Conservation (phyloP, 1,140 invertebrate species). For the Drosophila nannoptera region DNA sequence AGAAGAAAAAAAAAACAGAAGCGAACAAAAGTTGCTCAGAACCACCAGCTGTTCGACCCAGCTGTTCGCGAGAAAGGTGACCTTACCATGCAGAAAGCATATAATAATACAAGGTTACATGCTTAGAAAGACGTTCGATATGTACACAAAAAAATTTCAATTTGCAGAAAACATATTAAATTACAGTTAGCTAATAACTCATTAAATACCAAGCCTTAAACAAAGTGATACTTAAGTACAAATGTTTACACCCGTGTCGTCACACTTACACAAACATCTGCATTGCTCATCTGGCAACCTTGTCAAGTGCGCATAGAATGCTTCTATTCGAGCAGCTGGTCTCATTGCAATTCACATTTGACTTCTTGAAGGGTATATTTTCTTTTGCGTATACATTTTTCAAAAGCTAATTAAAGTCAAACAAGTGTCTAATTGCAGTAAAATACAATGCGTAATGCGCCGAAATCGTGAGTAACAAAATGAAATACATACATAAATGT, state of each 20-base stretch:
- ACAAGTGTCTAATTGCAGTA: conserved; percentile 22
- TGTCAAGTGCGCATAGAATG: background rate
- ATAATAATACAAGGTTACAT: conserved; percentile 3
- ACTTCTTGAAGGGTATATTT: conserved; percentile 68
- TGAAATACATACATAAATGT: background rate
- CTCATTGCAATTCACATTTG: conserved; percentile 55
- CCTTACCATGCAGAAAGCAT: background rate
- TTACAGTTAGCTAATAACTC: background rate
- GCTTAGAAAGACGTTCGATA: background rate
- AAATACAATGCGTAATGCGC: conserved; percentile 69
- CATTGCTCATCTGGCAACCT: conserved; percentile 6
- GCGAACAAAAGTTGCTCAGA: conserved; percentile 48
- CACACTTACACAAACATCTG: background rate
- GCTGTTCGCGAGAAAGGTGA: conserved; percentile 32
- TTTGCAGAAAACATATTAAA: background rate
- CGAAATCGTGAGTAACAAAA: conserved; percentile 62
- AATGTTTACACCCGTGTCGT: conserved; percentile 3
- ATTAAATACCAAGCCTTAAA: too few species aligned
- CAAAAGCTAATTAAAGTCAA: conserved; percentile 41
- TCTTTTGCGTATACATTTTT: conserved; percentile 58
- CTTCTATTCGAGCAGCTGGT: conserved; percentile 28
- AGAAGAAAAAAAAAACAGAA: conserved; percentile 9
- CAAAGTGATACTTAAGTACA: too few species aligned
- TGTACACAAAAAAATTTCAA: background rate
- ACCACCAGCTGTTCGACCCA: conserved; percentile 26